Evolutionary conservation across 2,797 vertebrate genomes (phyloP).

Genomic region (Sebastiscus albofasciatus): DNA sequence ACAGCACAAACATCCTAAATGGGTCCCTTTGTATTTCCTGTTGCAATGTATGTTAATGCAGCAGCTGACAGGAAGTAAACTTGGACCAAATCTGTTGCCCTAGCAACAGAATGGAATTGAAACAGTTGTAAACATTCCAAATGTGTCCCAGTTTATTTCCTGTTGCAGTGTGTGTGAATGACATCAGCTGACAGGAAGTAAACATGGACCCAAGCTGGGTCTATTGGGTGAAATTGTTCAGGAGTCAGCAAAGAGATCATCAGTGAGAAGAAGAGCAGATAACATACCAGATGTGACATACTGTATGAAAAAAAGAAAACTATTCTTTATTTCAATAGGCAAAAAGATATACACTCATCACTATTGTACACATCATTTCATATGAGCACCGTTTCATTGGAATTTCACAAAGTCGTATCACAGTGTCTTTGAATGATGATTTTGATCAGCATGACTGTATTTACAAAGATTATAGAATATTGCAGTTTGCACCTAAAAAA

Average conservation of each 20-base stretch:
- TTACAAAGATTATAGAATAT: conserved; percentile 48
- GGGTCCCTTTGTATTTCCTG: too few species aligned
- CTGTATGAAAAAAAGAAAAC: conserved; percentile 34
- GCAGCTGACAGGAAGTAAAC: too few species aligned
- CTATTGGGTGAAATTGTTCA: background rate
- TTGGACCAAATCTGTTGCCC: too few species aligned
- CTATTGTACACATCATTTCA: conserved; percentile 51
- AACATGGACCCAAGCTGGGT: too few species aligned
- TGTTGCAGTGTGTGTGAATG: accelerated
- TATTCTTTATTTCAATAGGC: conserved; percentile 59
- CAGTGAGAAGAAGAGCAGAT: background rate
- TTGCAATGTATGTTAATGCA: too few species aligned
- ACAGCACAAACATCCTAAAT: too few species aligned
- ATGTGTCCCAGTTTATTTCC: too few species aligned
- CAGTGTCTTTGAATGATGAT: conserved; percentile 52
- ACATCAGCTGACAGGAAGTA: too few species aligned
- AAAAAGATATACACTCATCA: conserved; percentile 46
- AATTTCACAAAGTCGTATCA: conserved; percentile 59
- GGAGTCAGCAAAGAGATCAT: background rate
- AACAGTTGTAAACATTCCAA: too few species aligned
- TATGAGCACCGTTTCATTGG: conserved; percentile 61
- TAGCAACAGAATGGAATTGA: too few species aligned
- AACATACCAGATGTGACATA: background rate
- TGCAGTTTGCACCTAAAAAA: conserved; percentile 37
- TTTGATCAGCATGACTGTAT: conserved; percentile 55